These are phyloP conservation scores for Nomada fucata DNA, from an alignment of 2,888 invertebrate species.

Conservation along the genomic window DNA sequence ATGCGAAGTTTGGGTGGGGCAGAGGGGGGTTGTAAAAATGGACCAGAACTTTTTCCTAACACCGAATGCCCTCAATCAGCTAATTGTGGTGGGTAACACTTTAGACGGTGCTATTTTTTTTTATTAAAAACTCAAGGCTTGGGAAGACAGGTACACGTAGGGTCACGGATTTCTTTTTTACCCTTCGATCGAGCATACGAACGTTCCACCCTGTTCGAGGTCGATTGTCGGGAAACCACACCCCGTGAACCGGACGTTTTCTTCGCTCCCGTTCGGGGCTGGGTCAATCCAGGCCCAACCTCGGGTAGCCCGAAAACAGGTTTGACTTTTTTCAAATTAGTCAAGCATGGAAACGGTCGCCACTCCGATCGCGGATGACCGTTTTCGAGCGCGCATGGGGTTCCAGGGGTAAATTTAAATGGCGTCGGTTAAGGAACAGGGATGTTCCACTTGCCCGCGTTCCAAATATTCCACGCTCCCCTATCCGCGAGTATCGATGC, in stretches of 20 bases:
- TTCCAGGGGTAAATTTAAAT: constrained; percentile 43
- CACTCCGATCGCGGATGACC: constrained; percentile 12
- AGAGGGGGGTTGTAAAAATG: background rate
- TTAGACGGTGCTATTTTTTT: too few relatives aligned
- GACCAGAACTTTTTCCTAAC: background rate
- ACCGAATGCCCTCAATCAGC: too few relatives aligned
- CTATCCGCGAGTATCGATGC: background rate
- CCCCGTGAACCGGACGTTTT: constrained; percentile 24
- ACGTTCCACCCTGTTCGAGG: constrained; percentile 24
- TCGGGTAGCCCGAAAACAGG: constrained; percentile 31
- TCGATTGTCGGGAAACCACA: constrained; percentile 42
- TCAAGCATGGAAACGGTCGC: constrained; percentile 45
- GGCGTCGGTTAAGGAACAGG: constrained; percentile 28
- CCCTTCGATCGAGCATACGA: background rate
- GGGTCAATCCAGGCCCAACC: constrained; percentile 10
- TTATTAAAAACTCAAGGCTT: background rate
- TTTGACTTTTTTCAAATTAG: constrained; percentile 40
- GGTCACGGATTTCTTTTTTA: background rate
- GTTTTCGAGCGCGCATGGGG: constrained; percentile 15
- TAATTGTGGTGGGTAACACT: too few relatives aligned
- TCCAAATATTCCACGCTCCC: background rate
- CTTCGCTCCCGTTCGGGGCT: constrained; percentile 21
- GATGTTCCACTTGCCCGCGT: constrained; percentile 15
- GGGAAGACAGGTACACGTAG: background rate
- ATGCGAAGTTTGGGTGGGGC: background rate